phyloP scores from a whole-genome alignment of 2,797 vertebrate genomes.

The Myotis myotis region DNA sequence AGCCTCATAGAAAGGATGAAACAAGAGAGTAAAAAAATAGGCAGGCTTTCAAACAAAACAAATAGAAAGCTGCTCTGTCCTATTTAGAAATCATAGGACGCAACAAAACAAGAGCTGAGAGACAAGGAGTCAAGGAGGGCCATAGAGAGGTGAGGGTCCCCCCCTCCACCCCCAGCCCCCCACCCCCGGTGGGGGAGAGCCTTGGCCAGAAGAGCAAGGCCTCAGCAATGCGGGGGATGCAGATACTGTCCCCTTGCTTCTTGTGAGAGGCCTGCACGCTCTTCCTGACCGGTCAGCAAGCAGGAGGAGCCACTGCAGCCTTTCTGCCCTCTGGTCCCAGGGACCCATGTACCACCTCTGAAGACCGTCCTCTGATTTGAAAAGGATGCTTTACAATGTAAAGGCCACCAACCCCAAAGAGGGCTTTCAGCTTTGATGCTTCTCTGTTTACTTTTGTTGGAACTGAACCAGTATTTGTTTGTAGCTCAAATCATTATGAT shows the following conservation, averaged over 20 bases:
- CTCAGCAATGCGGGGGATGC: too few species aligned
- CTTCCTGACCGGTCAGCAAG: background rate
- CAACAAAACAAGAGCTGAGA: background rate
- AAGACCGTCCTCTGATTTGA: background rate
- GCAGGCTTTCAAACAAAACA: background rate
- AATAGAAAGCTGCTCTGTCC: background rate
- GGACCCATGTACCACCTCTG: background rate
- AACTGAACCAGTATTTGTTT: background rate
- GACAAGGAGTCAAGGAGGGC: background rate
- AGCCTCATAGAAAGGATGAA: background rate
- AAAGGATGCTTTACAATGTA: background rate
- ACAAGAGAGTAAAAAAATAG: background rate
- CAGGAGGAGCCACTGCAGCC: background rate
- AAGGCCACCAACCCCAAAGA: background rate
- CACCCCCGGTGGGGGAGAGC: too few species aligned
- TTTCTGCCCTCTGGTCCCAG: background rate
- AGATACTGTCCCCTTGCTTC: fast-evolving
- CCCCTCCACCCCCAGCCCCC: too few species aligned
- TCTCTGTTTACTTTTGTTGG: background rate
- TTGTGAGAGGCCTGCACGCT: fast-evolving
- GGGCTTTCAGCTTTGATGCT: background rate
- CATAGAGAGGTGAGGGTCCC: background rate
- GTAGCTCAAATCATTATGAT: background rate
- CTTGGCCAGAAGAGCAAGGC: background rate
- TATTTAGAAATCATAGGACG: background rate